phyloP scores from a whole-genome alignment of 2,888 invertebrate genomes.

The Erynnis tages region DNA sequence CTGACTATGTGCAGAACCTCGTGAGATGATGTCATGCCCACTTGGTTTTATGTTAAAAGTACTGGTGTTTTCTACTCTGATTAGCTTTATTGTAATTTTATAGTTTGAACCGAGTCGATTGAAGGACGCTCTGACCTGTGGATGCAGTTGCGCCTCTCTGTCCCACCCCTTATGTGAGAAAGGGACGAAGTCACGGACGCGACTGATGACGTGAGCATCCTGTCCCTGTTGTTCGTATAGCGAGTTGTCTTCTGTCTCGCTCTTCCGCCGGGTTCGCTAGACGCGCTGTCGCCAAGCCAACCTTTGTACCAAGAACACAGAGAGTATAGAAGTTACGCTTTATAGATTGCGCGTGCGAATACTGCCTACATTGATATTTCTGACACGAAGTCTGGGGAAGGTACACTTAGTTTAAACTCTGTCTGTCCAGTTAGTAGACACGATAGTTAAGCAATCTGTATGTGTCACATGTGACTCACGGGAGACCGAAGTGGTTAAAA shows the following conservation, averaged over 20 bases:
- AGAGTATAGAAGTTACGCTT: no score
- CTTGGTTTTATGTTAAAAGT: not conserved
- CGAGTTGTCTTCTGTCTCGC: not conserved
- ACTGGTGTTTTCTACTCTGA: slow-evolving; percentile 3
- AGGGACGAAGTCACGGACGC: not conserved
- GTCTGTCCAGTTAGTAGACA: no score
- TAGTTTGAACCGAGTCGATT: slow-evolving; percentile 6
- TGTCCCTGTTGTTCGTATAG: not conserved
- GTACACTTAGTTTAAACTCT: no score
- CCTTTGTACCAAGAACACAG: not conserved
- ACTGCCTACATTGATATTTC: no score
- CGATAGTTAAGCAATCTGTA: no score
- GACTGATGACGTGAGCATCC: slow-evolving; percentile 2
- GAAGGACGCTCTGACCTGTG: slow-evolving; percentile 9
- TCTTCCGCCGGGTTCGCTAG: slow-evolving; percentile 14
- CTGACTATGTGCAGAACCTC: no score
- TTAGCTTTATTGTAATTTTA: no score
- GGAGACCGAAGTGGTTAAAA: no score
- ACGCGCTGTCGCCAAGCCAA: slow-evolving; percentile 13
- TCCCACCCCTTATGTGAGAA: not conserved
- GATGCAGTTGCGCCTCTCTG: not conserved
- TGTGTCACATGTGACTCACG: no score
- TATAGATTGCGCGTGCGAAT: no score
- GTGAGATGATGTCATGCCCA: not conserved
- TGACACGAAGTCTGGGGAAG: no score